Evolutionary conservation across 2,888 invertebrate genomes (phyloP).

Genomic region (Eilema depressum): DNA sequence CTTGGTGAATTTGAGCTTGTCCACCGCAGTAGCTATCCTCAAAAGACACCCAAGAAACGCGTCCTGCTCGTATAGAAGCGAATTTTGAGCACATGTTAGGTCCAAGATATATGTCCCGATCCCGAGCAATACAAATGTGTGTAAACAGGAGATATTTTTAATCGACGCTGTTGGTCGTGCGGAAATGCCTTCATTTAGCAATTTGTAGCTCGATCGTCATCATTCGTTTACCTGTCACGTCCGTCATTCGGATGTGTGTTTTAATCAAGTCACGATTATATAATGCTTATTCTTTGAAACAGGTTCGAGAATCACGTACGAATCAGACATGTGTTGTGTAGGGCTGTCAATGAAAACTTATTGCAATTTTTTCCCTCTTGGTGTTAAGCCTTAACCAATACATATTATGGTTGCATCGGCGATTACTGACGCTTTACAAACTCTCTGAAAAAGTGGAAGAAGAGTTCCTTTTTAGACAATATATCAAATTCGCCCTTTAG

Average conservation of each 20-base stretch:
- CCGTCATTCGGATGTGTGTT: slow-evolving; percentile 32
- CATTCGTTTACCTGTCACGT: slow-evolving; percentile 39
- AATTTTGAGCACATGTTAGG: too few relatives aligned
- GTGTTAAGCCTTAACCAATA: neutral
- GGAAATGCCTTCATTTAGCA: slow-evolving; percentile 18
- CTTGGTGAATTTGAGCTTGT: too few relatives aligned
- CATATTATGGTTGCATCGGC: too few relatives aligned
- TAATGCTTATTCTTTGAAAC: slow-evolving; percentile 32
- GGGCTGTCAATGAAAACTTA: slow-evolving; percentile 7
- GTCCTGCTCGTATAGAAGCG: too few relatives aligned
- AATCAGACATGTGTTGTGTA: slow-evolving; percentile 5
- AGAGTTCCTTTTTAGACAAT: too few relatives aligned
- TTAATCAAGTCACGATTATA: slow-evolving; percentile 41
- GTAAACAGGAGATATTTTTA: slow-evolving; percentile 8
- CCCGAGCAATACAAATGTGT: neutral
- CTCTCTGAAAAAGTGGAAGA: neutral
- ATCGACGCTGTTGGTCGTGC: slow-evolving; percentile 6
- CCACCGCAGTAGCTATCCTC: too few relatives aligned
- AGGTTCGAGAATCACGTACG: slow-evolving; percentile 27
- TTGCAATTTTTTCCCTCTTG: neutral
- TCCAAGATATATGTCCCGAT: neutral
- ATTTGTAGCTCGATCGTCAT: slow-evolving; percentile 36
- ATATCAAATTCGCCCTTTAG: too few relatives aligned
- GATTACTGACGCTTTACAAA: neutral
- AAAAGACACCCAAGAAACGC: too few relatives aligned